Conservation (phyloP, 2,113 vertebrate genomes). For the Coryphaenoides rupestris region DNA sequence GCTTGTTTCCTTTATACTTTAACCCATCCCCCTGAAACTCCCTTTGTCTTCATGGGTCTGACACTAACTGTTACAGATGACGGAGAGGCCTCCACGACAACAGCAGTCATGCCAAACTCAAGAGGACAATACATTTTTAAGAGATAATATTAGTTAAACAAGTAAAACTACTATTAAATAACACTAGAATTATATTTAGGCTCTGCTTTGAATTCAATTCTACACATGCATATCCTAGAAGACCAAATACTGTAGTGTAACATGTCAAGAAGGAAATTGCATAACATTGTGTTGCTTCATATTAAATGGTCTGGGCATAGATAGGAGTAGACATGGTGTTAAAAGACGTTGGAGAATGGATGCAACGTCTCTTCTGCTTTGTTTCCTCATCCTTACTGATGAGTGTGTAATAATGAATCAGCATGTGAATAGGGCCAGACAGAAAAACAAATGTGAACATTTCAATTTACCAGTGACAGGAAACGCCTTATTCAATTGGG, state of each 20-base stretch:
- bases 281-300: slow-evolving; percentile 27
- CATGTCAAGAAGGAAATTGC: slow-evolving; percentile 34
- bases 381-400: not conserved
- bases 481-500: too few species aligned
- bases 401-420: too few species aligned
- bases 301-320: slow-evolving; percentile 25
- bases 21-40: slow-evolving; percentile 30
- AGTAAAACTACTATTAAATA: too few species aligned
- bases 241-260: not conserved
- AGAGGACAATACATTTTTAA: too few species aligned
- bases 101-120: slow-evolving; percentile 7
- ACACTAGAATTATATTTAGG: too few species aligned
- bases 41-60: slow-evolving; percentile 64
- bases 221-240: not conserved
- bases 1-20: slow-evolving; percentile 71
- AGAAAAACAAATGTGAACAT: too few species aligned
- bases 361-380: slow-evolving; percentile 15
- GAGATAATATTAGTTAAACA: too few species aligned
- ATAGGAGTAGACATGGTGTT: not conserved
- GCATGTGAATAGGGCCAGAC: too few species aligned
- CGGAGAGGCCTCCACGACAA: slow-evolving; percentile 18
- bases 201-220: not conserved
- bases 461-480: too few species aligned
- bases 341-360: not conserved
- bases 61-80: slow-evolving; percentile 10